Conservation (phyloP, 2,113 vertebrate genomes). For the Manacus vitellinus region DNA sequence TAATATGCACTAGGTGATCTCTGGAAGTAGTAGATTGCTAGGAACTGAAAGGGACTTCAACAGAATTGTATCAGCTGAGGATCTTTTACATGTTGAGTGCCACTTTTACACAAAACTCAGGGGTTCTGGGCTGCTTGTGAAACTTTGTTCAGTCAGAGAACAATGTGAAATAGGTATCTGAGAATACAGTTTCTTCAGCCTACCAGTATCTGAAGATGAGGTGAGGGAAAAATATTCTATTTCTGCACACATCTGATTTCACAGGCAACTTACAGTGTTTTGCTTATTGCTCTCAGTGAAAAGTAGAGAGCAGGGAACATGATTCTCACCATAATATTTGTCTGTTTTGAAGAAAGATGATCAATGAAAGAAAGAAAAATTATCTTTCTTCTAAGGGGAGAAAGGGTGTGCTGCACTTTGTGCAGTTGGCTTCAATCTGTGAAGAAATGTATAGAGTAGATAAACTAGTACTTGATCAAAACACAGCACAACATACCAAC, state of each 20-base stretch:
- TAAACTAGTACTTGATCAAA: not conserved
- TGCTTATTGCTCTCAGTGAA: not conserved
- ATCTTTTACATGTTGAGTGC: not conserved
- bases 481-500: not conserved
- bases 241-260: not conserved
- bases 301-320: not conserved
- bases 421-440: not conserved
- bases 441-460: not conserved
- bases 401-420: not conserved
- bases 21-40: not conserved
- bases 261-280: not conserved
- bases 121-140: not conserved
- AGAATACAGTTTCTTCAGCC: not conserved
- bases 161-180: not conserved
- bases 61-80: not conserved
- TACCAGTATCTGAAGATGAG: not conserved
- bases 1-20: not conserved
- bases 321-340: not conserved
- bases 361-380: not conserved
- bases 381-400: not conserved
- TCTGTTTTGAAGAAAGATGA: not conserved
- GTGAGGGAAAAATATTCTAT: not conserved
- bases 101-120: not conserved
- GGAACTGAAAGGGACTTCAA: not conserved
- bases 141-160: not conserved